phyloP scores from a whole-genome alignment of 2,888 invertebrate species.

The Lordiphosa fenestrarum region DNA sequence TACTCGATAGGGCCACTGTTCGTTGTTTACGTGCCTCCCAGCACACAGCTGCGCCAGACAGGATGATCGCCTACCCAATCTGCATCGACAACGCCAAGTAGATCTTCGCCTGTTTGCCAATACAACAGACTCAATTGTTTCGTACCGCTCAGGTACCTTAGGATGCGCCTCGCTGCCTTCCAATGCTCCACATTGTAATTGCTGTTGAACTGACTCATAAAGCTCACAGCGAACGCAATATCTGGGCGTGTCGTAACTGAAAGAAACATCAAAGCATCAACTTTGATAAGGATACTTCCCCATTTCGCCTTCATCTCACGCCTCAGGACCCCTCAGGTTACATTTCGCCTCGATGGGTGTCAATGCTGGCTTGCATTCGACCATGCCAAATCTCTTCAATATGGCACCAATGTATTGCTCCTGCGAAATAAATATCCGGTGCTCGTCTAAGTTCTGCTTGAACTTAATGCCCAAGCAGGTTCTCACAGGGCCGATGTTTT shows the following conservation, averaged over 20 bases:
- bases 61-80: too few species aligned
- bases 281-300: slow-evolving; percentile 18
- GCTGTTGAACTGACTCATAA: slow-evolving; percentile 27
- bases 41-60: too few species aligned
- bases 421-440: background rate
- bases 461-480: slow-evolving; percentile 1
- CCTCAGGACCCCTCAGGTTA: slow-evolving; percentile 12
- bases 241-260: background rate
- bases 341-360: background rate
- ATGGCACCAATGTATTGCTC: slow-evolving; percentile 1
- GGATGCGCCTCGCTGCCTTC: slow-evolving; percentile 31
- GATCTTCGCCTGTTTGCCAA: too few species aligned
- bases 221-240: too few species aligned
- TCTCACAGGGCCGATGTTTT: background rate
- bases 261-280: slow-evolving; percentile 10
- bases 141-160: slow-evolving; percentile 33
- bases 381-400: background rate
- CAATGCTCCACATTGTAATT: slow-evolving; percentile 33
- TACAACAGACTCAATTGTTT: slow-evolving; percentile 24
- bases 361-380: background rate
- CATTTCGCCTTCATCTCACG: too few species aligned
- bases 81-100: background rate
- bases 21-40: too few species aligned
- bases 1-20: too few species aligned
- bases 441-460: too few species aligned